phyloP scores from a whole-genome alignment of 2,888 invertebrate genomes.

The Zele albiditarsus region DNA sequence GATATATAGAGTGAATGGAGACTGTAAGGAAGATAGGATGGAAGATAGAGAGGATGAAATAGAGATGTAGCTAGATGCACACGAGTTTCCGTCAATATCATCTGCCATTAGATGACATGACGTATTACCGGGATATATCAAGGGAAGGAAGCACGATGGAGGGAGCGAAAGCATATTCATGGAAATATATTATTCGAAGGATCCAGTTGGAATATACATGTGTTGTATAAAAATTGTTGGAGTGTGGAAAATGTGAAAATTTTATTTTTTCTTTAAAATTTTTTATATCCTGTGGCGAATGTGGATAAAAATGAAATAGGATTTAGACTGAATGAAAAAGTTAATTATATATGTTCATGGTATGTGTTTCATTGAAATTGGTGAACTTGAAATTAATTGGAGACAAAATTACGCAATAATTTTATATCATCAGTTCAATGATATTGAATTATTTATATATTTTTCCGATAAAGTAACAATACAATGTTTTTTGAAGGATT shows the following conservation, averaged over 20 bases:
- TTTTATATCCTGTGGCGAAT: neutral
- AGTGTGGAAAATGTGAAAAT: neutral
- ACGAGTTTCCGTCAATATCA: slow-evolving; percentile 15
- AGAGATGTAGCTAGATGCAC: slow-evolving; percentile 4
- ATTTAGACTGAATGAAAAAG: neutral
- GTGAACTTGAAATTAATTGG: neutral
- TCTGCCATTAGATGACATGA: slow-evolving; percentile 18
- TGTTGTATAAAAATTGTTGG: neutral
- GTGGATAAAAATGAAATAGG: neutral
- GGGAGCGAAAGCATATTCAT: neutral
- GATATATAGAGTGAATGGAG: neutral
- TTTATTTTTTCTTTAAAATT: neutral
- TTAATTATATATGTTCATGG: neutral
- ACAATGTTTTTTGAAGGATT: neutral
- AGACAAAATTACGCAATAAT: neutral
- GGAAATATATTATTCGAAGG: neutral
- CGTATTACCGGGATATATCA: neutral
- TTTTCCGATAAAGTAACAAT: neutral
- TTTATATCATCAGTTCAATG: neutral
- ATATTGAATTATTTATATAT: neutral
- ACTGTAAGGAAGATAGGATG: neutral
- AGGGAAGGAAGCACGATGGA: neutral
- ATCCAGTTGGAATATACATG: neutral
- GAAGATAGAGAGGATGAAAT: neutral
- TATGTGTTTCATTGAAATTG: neutral